These are phyloP conservation scores for Pangasius sanitwongsei DNA, from an alignment of 2,797 vertebrate species.

Conservation along the genomic window DNA sequence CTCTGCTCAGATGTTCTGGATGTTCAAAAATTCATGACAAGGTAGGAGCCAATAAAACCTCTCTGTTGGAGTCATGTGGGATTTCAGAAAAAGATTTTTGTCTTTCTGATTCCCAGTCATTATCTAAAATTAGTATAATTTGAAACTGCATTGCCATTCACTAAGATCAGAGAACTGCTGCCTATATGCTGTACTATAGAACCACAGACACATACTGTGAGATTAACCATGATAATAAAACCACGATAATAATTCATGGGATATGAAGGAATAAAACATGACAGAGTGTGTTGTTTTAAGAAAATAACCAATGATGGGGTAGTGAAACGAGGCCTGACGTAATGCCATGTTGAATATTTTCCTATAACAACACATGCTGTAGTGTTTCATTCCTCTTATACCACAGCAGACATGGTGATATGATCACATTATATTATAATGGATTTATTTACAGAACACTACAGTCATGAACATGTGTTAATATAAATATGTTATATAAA, in stretches of 20 bases:
- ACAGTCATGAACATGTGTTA: neutral
- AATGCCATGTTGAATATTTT: neutral
- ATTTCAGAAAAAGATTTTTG: neutral
- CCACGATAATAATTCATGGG: neutral
- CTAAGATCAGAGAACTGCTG: neutral
- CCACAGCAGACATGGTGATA: too few species aligned
- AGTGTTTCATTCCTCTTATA: neutral
- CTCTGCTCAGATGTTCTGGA: constrained; percentile 8
- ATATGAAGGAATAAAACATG: neutral
- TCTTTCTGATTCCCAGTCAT: neutral
- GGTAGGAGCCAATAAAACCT: neutral
- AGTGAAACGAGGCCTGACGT: neutral
- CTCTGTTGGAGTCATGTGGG: neutral
- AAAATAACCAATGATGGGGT: neutral
- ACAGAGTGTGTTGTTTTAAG: neutral
- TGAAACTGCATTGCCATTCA: neutral
- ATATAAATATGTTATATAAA: neutral
- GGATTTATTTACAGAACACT: neutral
- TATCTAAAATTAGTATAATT: neutral
- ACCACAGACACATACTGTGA: neutral
- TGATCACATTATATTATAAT: neutral
- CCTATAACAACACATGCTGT: neutral
- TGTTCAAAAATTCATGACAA: constrained; percentile 8
- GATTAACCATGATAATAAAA: neutral
- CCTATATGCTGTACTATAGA: neutral